These are phyloP conservation scores for Dromius quadrimaculatus DNA, from an alignment of 2,888 invertebrate species.

Conservation along the genomic window DNA sequence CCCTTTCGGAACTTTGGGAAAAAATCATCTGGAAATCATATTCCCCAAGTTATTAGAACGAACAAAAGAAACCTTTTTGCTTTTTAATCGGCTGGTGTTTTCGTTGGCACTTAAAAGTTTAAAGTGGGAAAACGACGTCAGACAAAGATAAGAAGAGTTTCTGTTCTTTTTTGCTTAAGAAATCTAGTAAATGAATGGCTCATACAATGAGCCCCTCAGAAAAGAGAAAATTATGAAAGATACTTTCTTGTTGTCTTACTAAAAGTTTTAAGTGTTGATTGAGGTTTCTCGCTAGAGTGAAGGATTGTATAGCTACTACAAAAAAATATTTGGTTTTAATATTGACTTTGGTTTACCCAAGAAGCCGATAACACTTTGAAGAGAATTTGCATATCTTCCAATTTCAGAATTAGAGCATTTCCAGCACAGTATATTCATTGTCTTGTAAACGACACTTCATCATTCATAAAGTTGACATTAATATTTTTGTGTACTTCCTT, in stretches of 20 bases:
- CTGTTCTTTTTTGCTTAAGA: constrained; percentile 5
- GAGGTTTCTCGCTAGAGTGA: not conserved
- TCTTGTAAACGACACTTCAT: too few relatives aligned
- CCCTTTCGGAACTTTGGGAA: not conserved
- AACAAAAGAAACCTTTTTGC: constrained; percentile 14
- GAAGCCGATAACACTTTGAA: too few relatives aligned
- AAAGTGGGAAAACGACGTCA: constrained; percentile 6
- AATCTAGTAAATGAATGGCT: constrained; percentile 29
- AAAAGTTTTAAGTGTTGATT: constrained; percentile 32
- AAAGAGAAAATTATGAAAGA: constrained; percentile 6
- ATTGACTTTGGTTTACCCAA: too few relatives aligned
- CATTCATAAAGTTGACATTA: too few relatives aligned
- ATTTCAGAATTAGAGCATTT: too few relatives aligned
- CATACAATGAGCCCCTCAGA: not conserved
- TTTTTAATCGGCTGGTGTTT: constrained; percentile 25
- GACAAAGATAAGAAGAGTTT: not conserved
- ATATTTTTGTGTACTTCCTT: too few relatives aligned
- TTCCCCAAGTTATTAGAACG: not conserved
- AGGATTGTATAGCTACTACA: constrained; percentile 12
- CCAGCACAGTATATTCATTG: too few relatives aligned
- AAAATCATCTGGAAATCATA: constrained; percentile 8
- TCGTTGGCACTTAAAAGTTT: constrained; percentile 26
- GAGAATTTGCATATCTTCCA: too few relatives aligned
- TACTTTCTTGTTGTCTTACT: not conserved
- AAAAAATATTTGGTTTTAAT: not conserved